Percentiles rank a stretch among this genome's conserved stretches.
Conservation (phyloP, 1,140 invertebrate genomes). For the Hylaeus volcanicus region DNA sequence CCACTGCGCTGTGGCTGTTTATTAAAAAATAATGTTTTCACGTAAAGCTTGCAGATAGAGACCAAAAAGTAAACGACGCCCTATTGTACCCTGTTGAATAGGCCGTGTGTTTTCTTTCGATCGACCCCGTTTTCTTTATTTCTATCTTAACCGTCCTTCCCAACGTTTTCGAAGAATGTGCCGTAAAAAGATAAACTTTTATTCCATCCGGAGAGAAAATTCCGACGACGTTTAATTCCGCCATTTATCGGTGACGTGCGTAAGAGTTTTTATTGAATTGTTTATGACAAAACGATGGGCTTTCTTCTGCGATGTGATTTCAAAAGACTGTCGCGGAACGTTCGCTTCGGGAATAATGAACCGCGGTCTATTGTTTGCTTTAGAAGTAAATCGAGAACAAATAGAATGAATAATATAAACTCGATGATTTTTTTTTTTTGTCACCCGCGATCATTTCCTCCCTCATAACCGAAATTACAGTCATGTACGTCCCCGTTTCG, state of each 20-base stretch:
- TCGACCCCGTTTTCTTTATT: constrained; percentile 42
- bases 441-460: constrained; percentile 46
- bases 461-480: constrained; percentile 51
- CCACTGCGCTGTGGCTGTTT: background rate
- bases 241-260: background rate
- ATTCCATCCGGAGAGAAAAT: background rate
- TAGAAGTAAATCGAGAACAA: no score
- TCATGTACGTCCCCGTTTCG: background rate
- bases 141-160: background rate
- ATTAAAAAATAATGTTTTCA: constrained; percentile 18
- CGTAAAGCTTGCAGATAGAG: background rate
- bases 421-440: background rate
- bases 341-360: no score
- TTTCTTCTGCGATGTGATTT: background rate
- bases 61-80: background rate
- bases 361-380: no score
- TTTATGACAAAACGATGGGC: background rate
- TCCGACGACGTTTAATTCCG: background rate
- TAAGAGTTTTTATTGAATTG: background rate
- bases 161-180: background rate
- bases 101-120: constrained; percentile 62
- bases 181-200: constrained; percentile 11
- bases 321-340: no score
- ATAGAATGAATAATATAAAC: background rate
- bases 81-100: constrained; percentile 5